Base-by-base conservation (phyloP, 53 echinoderm and acorn worm species). In the Patiria pectinifera region DNA sequence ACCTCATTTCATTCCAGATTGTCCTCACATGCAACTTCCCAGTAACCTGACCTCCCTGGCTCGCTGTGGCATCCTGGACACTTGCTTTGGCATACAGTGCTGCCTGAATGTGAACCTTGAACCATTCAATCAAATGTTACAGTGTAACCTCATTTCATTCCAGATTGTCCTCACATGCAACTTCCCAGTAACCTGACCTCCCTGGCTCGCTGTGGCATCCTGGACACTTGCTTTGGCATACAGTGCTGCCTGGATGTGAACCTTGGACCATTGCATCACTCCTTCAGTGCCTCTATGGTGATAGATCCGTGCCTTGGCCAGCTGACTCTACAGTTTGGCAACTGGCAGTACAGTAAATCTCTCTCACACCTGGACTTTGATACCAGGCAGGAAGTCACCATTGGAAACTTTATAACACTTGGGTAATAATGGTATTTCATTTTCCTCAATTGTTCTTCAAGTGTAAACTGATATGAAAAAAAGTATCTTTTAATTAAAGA, bases 131-230 rank as follows among this genome's bases (percentile, higher is more conserved):
- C 66, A 66, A 66, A 18, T 13, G 14, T 76, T 76, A 23, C 19
- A 71, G 71, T 43, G 21, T 76, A 24, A 76, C 14, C 21, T 45
- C 2, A 24, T 83, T 62, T 21, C n/a, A 45, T 86, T 86, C 48
- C 69, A 92, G 92, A 92, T 35, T 92, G 92, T 59, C 92, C 92
- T 2, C 45, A 12, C 46, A 92, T 92, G 92, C 92, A 92, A 19
- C 62, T 92, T 86, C 77, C 86, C 14, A 59, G 80, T 45, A 53
- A 78, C 35, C 80, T 92, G 4, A 25, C 61, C 78, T 53, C 86
- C 23, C 16, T 11, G 7, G 92, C 72, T 19, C 85, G 78, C 78
- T 92, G 92, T 43, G 80, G 86, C 25, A 78, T 92, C 70, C 79
- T 85, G 22, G 76, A 85, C 0, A 23, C 86, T 13, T 92, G 92